A percentile compares a stretch with the other conserved stretches of the same genome.
phyloP scores from a whole-genome alignment of 2,888 invertebrate genomes.

The Cylindroiulus punctatus region DNA sequence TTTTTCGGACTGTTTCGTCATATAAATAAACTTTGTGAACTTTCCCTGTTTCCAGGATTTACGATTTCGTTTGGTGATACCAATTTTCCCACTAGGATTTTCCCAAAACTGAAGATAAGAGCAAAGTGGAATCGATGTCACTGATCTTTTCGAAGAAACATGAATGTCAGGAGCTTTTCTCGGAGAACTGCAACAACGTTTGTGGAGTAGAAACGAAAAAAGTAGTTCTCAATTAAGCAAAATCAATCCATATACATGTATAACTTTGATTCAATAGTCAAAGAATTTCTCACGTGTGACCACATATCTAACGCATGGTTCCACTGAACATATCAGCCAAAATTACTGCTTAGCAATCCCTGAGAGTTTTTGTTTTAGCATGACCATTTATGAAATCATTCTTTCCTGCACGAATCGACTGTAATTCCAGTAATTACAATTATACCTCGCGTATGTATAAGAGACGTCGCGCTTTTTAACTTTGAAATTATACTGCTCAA shows the following conservation, averaged over 20 bases:
- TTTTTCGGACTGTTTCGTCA: too few relatives aligned
- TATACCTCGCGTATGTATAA: slow-evolving; percentile 13
- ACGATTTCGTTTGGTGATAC: neutral
- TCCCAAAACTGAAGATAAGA: neutral
- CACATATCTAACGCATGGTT: too few relatives aligned
- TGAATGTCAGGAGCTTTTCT: neutral
- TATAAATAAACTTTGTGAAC: neutral
- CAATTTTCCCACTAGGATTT: neutral
- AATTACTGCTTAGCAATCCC: neutral
- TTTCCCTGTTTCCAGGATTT: neutral
- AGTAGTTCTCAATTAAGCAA: neutral
- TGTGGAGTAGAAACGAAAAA: too few relatives aligned
- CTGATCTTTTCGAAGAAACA: neutral
- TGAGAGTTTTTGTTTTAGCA: neutral
- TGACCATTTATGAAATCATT: slow-evolving; percentile 5
- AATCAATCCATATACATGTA: neutral
- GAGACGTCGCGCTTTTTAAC: slow-evolving; percentile 22
- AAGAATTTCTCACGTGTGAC: neutral
- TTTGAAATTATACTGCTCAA: slow-evolving; percentile 38
- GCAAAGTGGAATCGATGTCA: neutral
- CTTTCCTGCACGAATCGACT: slow-evolving; percentile 6
- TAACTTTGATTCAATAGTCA: neutral
- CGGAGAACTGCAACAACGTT: too few relatives aligned
- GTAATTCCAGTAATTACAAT: slow-evolving; percentile 33
- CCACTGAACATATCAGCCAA: neutral